Conservation (phyloP, 2,888 invertebrate genomes). For the Lamellibrachia columna region DNA sequence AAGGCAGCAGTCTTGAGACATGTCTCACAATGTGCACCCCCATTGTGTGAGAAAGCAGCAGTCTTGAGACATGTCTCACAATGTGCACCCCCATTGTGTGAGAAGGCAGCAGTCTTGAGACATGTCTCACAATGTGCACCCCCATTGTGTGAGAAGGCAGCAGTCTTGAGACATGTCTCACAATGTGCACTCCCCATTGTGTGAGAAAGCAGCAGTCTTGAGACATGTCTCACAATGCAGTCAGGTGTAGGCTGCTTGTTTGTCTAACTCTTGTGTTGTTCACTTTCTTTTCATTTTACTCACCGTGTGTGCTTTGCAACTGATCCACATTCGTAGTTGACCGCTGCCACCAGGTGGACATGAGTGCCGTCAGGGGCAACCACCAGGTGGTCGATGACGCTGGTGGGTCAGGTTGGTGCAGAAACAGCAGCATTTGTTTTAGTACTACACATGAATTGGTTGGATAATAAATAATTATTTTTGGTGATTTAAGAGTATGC, state of each 20-base stretch:
- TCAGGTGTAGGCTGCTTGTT: not conserved
- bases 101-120: too few species aligned
- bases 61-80: too few species aligned
- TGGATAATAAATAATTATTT: not conserved
- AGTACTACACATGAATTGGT: not conserved
- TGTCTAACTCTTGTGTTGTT: slow-evolving; percentile 7
- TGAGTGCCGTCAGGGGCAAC: not conserved
- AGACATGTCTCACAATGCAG: not conserved
- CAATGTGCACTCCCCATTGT: too few species aligned
- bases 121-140: too few species aligned
- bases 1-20: too few species aligned
- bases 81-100: too few species aligned
- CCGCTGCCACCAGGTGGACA: not conserved
- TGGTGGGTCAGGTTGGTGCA: slow-evolving; percentile 16
- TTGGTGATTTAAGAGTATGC: too few species aligned
- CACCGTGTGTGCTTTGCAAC: not conserved
- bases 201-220: too few species aligned
- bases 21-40: too few species aligned
- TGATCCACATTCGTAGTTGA: not conserved
- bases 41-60: too few species aligned
- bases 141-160: too few species aligned
- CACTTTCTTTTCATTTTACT: slow-evolving; percentile 13
- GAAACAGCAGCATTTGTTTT: not conserved
- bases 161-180: too few species aligned
- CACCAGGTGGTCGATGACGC: not conserved